These are phyloP conservation scores for Catotricha subobsoleta DNA, from an alignment of 2,888 invertebrate species.

Conservation along the genomic window DNA sequence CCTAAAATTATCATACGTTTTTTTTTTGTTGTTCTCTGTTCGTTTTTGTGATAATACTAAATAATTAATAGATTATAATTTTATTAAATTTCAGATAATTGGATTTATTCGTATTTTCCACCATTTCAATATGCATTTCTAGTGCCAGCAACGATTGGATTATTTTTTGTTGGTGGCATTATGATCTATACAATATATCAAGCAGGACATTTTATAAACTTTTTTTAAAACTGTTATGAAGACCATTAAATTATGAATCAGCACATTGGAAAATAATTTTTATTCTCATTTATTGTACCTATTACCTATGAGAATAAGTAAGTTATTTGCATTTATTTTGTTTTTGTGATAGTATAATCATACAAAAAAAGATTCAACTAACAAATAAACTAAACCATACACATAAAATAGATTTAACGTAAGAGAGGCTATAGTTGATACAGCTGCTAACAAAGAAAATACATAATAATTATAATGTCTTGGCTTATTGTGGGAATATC, in stretches of 20 bases:
- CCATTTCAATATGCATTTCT: slow-evolving; percentile 39
- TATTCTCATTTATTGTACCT: no score
- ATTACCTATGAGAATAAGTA: no score
- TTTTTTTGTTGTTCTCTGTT: no score
- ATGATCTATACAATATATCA: slow-evolving; percentile 44
- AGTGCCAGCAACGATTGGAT: slow-evolving; percentile 39
- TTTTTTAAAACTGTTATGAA: no score
- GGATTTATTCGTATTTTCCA: slow-evolving; percentile 34
- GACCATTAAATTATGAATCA: no score
- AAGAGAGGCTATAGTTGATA: background rate
- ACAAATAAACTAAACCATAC: background rate
- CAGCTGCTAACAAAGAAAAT: no score
- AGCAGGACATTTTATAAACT: slow-evolving; percentile 13
- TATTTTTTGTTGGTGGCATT: slow-evolving; percentile 46
- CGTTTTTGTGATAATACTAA: no score
- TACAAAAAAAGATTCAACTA: background rate
- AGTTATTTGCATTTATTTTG: no score
- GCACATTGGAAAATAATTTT: no score
- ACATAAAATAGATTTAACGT: background rate
- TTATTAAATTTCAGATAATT: slow-evolving; percentile 30
- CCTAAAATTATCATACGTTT: no score
- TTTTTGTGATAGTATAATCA: background rate
- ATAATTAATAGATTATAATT: no score
- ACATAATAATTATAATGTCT: slow-evolving; percentile 27
- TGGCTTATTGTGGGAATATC: slow-evolving; percentile 51